phyloP scores from a whole-genome alignment of 2,113 vertebrate species.

The Tylochromis polylepis region DNA sequence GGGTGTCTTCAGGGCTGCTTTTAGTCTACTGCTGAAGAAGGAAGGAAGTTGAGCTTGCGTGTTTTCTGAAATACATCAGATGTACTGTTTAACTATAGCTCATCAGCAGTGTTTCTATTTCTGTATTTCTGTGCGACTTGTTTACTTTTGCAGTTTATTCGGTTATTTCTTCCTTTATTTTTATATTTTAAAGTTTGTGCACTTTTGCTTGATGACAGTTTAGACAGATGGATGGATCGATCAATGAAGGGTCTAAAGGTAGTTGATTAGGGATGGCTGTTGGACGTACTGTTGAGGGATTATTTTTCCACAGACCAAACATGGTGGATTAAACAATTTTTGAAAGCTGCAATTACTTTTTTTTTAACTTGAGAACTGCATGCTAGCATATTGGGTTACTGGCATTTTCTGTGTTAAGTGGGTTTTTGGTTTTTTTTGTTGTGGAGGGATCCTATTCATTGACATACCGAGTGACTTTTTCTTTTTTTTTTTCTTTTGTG shows the following conservation, averaged over 20 bases:
- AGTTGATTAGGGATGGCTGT: not conserved
- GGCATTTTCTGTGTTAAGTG: not conserved
- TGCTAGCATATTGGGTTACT: not conserved
- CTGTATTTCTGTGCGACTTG: not conserved
- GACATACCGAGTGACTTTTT: not conserved
- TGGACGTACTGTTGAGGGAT: not conserved
- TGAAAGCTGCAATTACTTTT: not conserved
- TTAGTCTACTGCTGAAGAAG: not conserved
- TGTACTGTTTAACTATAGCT: not conserved
- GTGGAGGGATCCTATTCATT: not conserved
- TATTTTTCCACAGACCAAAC: not conserved
- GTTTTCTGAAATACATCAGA: not conserved
- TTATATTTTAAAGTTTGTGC: not conserved
- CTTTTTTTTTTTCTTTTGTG: too few relatives aligned
- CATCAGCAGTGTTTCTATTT: not conserved
- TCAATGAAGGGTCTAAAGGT: not conserved
- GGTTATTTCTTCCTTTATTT: not conserved
- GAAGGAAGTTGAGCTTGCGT: not conserved
- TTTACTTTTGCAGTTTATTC: not conserved
- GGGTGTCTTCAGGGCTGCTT: conserved; percentile 34
- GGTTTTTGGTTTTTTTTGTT: not conserved
- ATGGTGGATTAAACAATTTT: not conserved
- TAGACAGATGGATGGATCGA: not conserved
- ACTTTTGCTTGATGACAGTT: not conserved
- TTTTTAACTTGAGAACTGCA: not conserved